Conservation (phyloP, 2,888 invertebrate genomes). For the Sphaeridia pumilis region DNA sequence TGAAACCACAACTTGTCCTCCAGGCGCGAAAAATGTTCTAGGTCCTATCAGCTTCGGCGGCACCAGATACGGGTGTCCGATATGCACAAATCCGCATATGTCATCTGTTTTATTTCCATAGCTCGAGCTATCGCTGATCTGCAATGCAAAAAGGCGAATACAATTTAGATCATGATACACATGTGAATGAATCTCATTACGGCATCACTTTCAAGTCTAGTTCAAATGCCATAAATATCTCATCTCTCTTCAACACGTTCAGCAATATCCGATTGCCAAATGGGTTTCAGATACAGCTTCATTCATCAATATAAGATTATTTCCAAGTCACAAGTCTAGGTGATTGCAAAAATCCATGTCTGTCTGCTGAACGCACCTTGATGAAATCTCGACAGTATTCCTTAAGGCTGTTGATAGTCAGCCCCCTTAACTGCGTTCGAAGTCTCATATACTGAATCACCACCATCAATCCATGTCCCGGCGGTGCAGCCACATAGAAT, state of each 20-base stretch:
- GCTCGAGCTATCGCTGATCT: neutral
- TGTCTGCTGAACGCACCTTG: conserved; percentile 9
- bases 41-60: conserved; percentile 16
- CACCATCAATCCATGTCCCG: conserved; percentile 31
- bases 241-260: no score
- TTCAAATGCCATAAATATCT: no score
- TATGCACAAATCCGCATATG: conserved; percentile 13
- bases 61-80: conserved; percentile 2
- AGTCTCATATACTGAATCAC: conserved; percentile 31
- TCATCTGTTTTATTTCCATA: neutral
- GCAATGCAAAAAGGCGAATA: neutral
- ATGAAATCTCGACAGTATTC: conserved; percentile 17
- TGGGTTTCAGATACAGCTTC: no score
- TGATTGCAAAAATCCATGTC: neutral
- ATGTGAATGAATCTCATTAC: no score
- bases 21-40: conserved; percentile 14
- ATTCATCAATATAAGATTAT: no score
- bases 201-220: no score
- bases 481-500: conserved; percentile 23
- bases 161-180: no score
- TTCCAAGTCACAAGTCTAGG: no score
- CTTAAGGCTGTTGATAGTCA: neutral
- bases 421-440: conserved; percentile 16
- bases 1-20: conserved; percentile 12
- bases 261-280: no score